Evolutionary conservation across 2,888 invertebrate species (phyloP), one percentile per base, ranked within the genome.

Genomic region (Aquatica leii): DNA sequence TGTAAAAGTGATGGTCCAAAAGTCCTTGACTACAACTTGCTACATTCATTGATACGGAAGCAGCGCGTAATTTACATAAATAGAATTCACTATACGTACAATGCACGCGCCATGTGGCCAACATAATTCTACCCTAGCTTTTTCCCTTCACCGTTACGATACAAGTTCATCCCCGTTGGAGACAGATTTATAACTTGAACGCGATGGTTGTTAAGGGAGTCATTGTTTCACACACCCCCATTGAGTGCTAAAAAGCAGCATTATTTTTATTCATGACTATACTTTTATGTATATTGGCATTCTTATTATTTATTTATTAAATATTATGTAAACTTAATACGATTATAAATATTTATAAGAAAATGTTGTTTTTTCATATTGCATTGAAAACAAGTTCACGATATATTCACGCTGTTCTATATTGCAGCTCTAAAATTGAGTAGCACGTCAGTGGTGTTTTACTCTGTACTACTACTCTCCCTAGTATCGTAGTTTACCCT

Each of bases 111-210:
- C 34, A 35, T 40, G 55, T 31, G 59, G 59, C 46, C 40, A 63
- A 63, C 50, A 59, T 63, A 46, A 54, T 52, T 57, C 49, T 35
- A 50, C 54, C 54, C 52, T 59, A 12, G 46, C 41, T 37, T 37
- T 24, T 59, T 65, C 35, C 59, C 62, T 59, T 58, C 55, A 48
- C 50, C 57, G 51, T 46, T 58, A 53, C 61, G 57, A 49, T 60
- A 60, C 56, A 52, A 65, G 65, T 65, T 63, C 59, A 65, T 65
- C 55, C 59, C 58, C 57, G 31, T 50, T 52, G 62, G 62, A 54
- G 65, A 65, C 65, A 65, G 65, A 65, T 65, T 65, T 65, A 65
- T 56, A 62, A 65, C 62, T 55, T 51, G 62, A 62, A 55, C 65
- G 51, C 55, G 49, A 59, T 43, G 62, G 65, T 65, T 65, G 65